Conservation (phyloP, 2,888 invertebrate species). For the Kryphioiulus occultus region DNA sequence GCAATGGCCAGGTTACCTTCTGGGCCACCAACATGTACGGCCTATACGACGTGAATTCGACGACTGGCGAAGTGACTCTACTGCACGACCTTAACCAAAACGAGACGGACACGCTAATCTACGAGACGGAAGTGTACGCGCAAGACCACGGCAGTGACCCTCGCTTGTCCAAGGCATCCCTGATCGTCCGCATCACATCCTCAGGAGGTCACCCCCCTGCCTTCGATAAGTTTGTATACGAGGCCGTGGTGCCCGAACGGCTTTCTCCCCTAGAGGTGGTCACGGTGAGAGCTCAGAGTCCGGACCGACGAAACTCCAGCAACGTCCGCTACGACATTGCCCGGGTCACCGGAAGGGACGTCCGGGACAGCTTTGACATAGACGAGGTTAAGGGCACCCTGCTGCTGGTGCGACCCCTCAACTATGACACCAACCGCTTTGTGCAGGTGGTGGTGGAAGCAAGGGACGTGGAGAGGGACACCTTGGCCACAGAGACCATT, state of each 20-base stretch:
- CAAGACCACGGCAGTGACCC: slow-evolving; percentile 58
- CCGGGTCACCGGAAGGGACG: slow-evolving; percentile 50
- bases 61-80: slow-evolving; percentile 57
- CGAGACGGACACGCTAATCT: slow-evolving; percentile 55
- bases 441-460: slow-evolving; percentile 58
- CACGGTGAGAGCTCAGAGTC: slow-evolving; percentile 55
- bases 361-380: slow-evolving; percentile 56
- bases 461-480: slow-evolving; percentile 56
- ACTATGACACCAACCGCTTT: slow-evolving; percentile 56
- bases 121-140: slow-evolving; percentile 58
- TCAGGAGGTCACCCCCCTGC: slow-evolving; percentile 57
- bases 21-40: slow-evolving; percentile 59
- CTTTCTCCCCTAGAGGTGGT: slow-evolving; percentile 56
- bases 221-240: slow-evolving; percentile 58
- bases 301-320: slow-evolving; percentile 56
- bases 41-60: slow-evolving; percentile 58
- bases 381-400: slow-evolving; percentile 56
- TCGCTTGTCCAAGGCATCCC: slow-evolving; percentile 57
- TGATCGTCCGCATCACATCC: slow-evolving; percentile 56
- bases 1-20: slow-evolving; percentile 58
- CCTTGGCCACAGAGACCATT: slow-evolving; percentile 49
- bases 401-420: slow-evolving; percentile 56
- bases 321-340: slow-evolving; percentile 56
- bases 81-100: slow-evolving; percentile 49
- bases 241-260: slow-evolving; percentile 57